Percentiles rank a stretch among this genome's conserved stretches.
Conservation (phyloP, 2,113 vertebrate genomes). For the Dromaius novaehollandiae region DNA sequence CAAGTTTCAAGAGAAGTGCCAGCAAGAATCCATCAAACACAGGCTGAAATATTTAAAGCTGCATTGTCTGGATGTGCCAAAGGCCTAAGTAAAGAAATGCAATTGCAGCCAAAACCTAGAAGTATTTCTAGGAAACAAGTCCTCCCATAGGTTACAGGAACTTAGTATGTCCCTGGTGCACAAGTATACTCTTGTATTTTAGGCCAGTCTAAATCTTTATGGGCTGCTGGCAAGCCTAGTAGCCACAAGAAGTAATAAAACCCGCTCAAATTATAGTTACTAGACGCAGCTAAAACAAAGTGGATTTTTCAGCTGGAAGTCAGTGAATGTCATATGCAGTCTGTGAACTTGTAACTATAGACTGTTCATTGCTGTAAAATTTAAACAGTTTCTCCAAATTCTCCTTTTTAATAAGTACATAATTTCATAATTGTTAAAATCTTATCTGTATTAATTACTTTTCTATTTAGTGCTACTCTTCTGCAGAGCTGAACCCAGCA, state of each 20-base stretch:
- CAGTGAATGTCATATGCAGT: background rate
- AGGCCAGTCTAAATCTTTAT: background rate
- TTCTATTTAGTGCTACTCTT: background rate
- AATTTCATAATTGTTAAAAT: background rate
- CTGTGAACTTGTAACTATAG: background rate
- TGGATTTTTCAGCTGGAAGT: background rate
- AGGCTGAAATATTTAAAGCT: background rate
- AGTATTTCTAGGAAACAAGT: background rate
- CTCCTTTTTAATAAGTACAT: background rate
- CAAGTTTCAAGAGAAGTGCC: background rate
- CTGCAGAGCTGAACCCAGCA: background rate
- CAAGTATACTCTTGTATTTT: background rate
- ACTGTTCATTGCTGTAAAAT: background rate
- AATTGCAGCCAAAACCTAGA: background rate
- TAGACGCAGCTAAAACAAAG: background rate
- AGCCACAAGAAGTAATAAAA: slow-evolving; percentile 2
- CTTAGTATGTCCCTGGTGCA: background rate
- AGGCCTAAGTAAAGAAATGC: background rate
- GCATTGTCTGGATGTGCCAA: background rate
- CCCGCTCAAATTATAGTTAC: background rate
- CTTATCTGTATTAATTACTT: background rate
- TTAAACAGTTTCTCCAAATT: background rate
- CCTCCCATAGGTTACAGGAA: background rate
- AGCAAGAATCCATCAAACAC: background rate
- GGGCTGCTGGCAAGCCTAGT: background rate